phyloP scores from a whole-genome alignment of 2,113 vertebrate genomes.

The Pimephales promelas region DNA sequence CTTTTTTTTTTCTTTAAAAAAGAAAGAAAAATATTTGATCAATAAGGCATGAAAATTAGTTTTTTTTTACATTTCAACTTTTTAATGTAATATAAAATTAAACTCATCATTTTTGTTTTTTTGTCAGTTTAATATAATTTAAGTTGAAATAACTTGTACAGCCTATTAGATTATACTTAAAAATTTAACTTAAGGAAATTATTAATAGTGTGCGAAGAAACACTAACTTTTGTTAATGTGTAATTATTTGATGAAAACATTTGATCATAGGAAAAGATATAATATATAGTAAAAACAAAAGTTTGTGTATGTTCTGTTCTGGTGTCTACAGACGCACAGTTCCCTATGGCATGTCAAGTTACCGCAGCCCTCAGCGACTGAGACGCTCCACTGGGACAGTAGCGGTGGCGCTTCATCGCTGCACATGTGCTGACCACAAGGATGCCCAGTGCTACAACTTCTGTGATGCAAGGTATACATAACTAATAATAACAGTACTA shows the following conservation, averaged over 20 bases:
- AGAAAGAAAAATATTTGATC: too few relatives aligned
- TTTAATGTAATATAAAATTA: too few relatives aligned
- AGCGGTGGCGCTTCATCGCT: conserved; percentile 56
- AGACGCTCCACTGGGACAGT: conserved; percentile 56
- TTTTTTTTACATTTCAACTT: too few relatives aligned
- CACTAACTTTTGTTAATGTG: too few relatives aligned
- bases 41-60: too few relatives aligned
- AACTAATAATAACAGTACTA: neutral
- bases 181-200: too few relatives aligned
- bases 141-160: too few relatives aligned
- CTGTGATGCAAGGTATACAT: conserved; percentile 62
- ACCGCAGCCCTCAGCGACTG: conserved; percentile 66
- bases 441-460: conserved; percentile 66
- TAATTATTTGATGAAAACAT: too few relatives aligned
- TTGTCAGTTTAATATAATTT: too few relatives aligned
- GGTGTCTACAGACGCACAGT: conserved; percentile 65
- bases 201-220: too few relatives aligned
- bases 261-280: neutral
- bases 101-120: too few relatives aligned
- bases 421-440: conserved; percentile 57
- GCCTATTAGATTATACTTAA: too few relatives aligned
- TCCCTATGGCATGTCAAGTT: conserved; percentile 75
- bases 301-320: neutral
- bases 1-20: neutral
- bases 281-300: neutral